Evolutionary conservation across 2,113 vertebrate genomes (phyloP).

Genomic region (Pseudopodoces humilis): DNA sequence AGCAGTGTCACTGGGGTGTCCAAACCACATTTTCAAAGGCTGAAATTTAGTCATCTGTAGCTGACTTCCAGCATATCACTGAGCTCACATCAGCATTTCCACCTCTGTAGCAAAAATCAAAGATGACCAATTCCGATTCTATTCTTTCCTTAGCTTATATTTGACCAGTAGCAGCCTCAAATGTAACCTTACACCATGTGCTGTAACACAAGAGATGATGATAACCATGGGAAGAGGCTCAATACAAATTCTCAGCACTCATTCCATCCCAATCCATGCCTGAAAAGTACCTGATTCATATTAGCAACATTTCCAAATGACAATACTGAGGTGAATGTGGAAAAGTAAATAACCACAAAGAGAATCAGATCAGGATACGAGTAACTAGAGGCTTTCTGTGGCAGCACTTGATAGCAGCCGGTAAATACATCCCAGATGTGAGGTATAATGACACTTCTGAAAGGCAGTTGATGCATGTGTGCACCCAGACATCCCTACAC

Average conservation of each 20-base stretch:
- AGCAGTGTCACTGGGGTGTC: conserved; percentile 36
- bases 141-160: not conserved
- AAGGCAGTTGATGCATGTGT: not conserved
- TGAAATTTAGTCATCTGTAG: conserved; percentile 39
- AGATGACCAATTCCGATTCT: not conserved
- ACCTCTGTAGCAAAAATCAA: conserved; percentile 12
- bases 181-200: not conserved
- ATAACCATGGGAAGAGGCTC: not conserved
- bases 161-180: not conserved
- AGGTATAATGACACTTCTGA: not conserved
- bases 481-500: not conserved
- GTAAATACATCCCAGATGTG: not conserved
- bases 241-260: not conserved
- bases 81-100: conserved; percentile 10
- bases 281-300: not conserved
- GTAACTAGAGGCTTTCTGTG: not conserved
- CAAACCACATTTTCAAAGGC: conserved; percentile 20
- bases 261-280: not conserved
- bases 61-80: not conserved
- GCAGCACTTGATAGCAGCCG: not conserved
- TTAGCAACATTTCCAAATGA: not conserved
- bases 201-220: not conserved
- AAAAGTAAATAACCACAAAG: not conserved
- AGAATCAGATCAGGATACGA: not conserved
- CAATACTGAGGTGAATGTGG: not conserved